A percentile compares a stretch with the other conserved stretches of the same genome.
Evolutionary conservation across 30 jellyfish, hydroid and myxozoan genomes (phyloP).

Genomic region (Aurelia aurita complex sp. Pacific): DNA sequence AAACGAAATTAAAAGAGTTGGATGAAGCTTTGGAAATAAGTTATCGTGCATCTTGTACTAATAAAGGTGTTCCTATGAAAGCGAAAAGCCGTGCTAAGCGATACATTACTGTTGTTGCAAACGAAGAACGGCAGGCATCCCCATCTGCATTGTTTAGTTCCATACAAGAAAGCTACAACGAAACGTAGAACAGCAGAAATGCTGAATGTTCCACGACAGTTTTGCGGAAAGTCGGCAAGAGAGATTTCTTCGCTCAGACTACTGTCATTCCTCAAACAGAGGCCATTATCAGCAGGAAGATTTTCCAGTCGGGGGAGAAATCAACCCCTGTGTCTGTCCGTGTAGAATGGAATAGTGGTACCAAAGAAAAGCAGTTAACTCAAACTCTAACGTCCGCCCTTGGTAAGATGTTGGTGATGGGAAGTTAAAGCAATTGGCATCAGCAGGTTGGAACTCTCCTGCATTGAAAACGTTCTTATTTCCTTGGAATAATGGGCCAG

Average conservation of each 20-base stretch:
- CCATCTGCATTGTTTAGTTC: no score
- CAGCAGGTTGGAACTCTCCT: constrained; percentile 28
- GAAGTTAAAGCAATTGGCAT: constrained; percentile 30
- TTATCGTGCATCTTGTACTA: no score
- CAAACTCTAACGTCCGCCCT: constrained; percentile 20
- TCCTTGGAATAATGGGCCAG: no score
- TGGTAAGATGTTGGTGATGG: constrained; percentile 36
- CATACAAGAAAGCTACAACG: no score
- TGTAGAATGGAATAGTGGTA: constrained; percentile 26
- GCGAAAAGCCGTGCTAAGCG: no score
- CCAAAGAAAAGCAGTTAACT: constrained; percentile 32
- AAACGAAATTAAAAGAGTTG: no score
- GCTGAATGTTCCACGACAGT: constrained; percentile 4
- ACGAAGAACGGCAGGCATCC: no score
- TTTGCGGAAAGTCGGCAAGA: background rate
- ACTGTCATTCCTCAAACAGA: background rate
- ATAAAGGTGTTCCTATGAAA: no score
- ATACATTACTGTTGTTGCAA: no score
- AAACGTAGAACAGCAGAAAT: no score
- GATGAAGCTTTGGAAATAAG: no score
- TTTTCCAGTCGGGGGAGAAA: background rate
- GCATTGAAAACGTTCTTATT: constrained; percentile 5
- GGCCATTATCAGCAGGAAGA: background rate
- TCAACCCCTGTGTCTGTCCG: constrained; percentile 31
- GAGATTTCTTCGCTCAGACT: background rate